A percentile compares a stretch with the other conserved stretches of the same genome.
phyloP scores from a whole-genome alignment of 1,140 invertebrate species.

The Musca vetustissima region DNA sequence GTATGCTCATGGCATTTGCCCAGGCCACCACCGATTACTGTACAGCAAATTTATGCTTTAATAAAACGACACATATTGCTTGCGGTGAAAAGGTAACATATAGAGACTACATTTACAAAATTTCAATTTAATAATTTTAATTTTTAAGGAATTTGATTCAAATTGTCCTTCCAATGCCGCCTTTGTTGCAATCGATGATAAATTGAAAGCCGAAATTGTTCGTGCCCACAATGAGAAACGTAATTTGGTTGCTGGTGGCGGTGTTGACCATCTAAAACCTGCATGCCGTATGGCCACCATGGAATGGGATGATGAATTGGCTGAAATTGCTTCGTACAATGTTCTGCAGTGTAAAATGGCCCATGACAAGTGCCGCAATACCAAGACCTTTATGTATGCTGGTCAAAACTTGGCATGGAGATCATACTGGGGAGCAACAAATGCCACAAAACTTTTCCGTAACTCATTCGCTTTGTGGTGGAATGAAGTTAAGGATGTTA shows the following conservation, averaged over 20 bases:
- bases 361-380: constrained; percentile 48
- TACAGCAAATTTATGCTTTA: constrained; percentile 33
- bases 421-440: constrained; percentile 27
- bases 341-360: constrained; percentile 41
- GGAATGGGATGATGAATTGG: constrained; percentile 46
- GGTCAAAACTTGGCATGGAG: constrained; percentile 50
- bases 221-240: constrained; percentile 37
- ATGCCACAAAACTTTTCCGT: too few relatives aligned
- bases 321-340: constrained; percentile 41
- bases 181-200: constrained; percentile 28
- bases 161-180: constrained; percentile 34
- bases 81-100: neutral
- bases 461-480: constrained; percentile 25
- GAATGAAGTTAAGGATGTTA: constrained; percentile 24
- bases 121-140: neutral
- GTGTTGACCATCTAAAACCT: constrained; percentile 29
- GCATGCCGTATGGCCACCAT: constrained; percentile 51
- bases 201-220: constrained; percentile 35
- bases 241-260: constrained; percentile 40
- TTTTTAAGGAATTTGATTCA: constrained; percentile 8
- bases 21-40: constrained; percentile 39
- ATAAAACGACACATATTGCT: neutral
- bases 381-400: constrained; percentile 40
- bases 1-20: constrained; percentile 22
- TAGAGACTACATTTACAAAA: neutral